Conservation (phyloP, 2,888 invertebrate genomes). For the Lasius platythorax region DNA sequence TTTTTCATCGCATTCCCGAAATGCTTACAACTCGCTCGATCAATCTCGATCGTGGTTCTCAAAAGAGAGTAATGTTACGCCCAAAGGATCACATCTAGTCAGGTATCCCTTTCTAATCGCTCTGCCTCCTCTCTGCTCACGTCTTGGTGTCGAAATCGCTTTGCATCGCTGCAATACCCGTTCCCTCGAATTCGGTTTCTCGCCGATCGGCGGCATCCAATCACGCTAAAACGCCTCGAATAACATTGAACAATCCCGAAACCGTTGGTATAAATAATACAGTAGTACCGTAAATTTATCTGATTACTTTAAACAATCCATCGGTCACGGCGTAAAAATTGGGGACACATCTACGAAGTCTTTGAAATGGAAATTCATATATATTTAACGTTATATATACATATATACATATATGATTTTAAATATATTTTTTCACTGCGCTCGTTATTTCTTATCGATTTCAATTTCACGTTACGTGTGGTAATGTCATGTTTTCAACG, state of each 20-base stretch:
- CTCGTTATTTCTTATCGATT: background rate
- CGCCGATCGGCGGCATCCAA: slow-evolving; percentile 45
- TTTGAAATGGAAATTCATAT: background rate
- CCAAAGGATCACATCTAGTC: slow-evolving; percentile 26
- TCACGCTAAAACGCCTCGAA: slow-evolving; percentile 53
- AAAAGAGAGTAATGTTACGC: slow-evolving; percentile 36
- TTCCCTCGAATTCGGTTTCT: slow-evolving; percentile 26
- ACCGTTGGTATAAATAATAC: slow-evolving; percentile 20
- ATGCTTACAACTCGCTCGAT: slow-evolving; percentile 15
- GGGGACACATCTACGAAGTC: background rate
- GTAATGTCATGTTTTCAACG: background rate
- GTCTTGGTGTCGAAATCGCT: slow-evolving; percentile 22
- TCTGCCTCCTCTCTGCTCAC: background rate
- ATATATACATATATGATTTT: background rate
- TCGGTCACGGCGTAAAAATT: slow-evolving; percentile 3
- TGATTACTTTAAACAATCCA: slow-evolving; percentile 43
- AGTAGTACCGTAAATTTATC: slow-evolving; percentile 11
- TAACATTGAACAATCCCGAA: slow-evolving; percentile 33
- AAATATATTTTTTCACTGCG: background rate
- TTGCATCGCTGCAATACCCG: slow-evolving; percentile 36
- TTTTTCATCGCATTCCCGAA: slow-evolving; percentile 21
- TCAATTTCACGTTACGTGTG: background rate
- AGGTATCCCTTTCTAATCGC: slow-evolving; percentile 45
- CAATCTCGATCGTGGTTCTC: background rate
- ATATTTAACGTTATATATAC: background rate